Conservation (phyloP, 2,888 invertebrate genomes). For the Endomychus coccineus region DNA sequence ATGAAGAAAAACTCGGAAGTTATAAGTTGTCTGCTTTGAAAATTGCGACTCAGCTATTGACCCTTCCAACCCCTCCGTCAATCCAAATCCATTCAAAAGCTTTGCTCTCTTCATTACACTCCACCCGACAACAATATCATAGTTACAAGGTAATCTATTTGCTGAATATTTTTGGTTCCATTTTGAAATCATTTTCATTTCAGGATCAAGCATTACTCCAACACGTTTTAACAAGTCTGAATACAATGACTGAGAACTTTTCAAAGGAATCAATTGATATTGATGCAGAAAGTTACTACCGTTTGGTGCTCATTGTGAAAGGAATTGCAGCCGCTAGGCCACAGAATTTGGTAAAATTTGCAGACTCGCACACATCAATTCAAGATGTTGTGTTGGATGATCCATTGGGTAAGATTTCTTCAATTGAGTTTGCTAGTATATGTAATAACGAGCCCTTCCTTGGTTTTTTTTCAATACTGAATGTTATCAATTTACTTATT, state of each 20-base stretch:
- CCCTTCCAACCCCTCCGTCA: conserved; percentile 61
- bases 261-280: conserved; percentile 58
- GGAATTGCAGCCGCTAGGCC: conserved; percentile 81
- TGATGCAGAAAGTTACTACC: conserved; percentile 86
- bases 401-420: conserved; percentile 41
- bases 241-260: conserved; percentile 51
- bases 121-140: conserved; percentile 69
- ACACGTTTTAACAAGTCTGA: conserved; percentile 64
- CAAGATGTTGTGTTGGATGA: conserved; percentile 41
- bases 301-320: conserved; percentile 74
- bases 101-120: conserved; percentile 71
- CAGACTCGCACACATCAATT: conserved; percentile 51
- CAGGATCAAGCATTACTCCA: conserved; percentile 78
- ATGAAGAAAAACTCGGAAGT: conserved; percentile 45
- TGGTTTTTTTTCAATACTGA: no score
- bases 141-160: conserved; percentile 57
- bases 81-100: conserved; percentile 76
- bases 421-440: no score
- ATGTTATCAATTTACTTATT: no score
- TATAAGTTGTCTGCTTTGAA: conserved; percentile 54
- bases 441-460: no score
- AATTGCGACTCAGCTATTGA: conserved; percentile 58
- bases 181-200: conserved; percentile 22
- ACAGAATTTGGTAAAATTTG: conserved; percentile 65
- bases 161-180: conserved; percentile 1